phyloP scores from a whole-genome alignment of 2,888 invertebrate genomes.

The Ochlodes sylvanus region DNA sequence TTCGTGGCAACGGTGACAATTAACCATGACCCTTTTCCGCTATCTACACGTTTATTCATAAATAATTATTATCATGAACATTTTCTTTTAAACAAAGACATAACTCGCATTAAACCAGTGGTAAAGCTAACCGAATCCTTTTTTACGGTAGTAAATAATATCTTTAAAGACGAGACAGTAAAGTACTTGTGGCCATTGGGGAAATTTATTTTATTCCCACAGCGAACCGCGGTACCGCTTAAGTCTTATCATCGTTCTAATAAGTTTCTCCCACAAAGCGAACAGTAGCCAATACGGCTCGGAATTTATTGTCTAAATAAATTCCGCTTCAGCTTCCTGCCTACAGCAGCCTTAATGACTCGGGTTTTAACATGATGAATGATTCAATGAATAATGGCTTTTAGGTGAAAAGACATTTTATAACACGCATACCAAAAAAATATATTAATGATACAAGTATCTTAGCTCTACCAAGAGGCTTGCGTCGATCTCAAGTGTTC shows the following conservation, averaged over 20 bases:
- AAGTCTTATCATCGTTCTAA: constrained; percentile 48
- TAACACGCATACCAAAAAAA: too few relatives aligned
- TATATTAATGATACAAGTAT: too few relatives aligned
- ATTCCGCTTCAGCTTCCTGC: constrained; percentile 31
- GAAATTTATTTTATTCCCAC: constrained; percentile 49
- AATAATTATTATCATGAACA: not conserved
- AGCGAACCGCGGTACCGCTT: constrained; percentile 44
- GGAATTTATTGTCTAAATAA: constrained; percentile 44
- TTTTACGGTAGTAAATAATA: constrained; percentile 24
- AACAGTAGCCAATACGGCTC: constrained; percentile 34
- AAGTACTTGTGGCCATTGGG: constrained; percentile 47
- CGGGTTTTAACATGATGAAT: constrained; percentile 5
- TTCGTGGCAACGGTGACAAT: too few relatives aligned
- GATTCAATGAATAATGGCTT: not conserved
- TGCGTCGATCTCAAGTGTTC: too few relatives aligned
- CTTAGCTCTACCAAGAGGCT: too few relatives aligned
- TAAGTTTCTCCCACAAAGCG: constrained; percentile 41
- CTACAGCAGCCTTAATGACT: constrained; percentile 8
- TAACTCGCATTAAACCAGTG: not conserved
- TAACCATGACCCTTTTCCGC: too few relatives aligned
- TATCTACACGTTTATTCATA: too few relatives aligned
- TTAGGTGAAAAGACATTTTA: not conserved
- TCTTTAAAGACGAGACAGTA: constrained; percentile 30
- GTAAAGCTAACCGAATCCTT: constrained; percentile 1
- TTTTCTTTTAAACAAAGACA: not conserved